Conservation (phyloP, 1,140 invertebrate genomes). For the Dinothrombium tinctorium region DNA sequence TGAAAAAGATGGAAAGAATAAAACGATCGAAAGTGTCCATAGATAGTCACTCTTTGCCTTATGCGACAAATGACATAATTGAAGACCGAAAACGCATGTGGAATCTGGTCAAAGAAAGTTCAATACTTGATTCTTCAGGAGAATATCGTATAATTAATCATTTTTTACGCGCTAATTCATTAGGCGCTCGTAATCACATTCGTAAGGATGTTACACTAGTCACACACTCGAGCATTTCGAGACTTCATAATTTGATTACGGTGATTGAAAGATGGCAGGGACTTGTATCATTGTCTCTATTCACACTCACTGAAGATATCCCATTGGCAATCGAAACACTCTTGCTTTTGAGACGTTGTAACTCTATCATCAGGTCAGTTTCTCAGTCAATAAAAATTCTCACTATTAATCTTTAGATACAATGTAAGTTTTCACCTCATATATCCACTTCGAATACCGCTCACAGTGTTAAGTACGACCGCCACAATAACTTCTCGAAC, state of each 20-base stretch:
- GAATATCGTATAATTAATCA: slow-evolving; percentile 22
- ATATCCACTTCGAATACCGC: slow-evolving; percentile 9
- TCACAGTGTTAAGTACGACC: slow-evolving; percentile 1
- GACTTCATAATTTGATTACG: slow-evolving; percentile 22
- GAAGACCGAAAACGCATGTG: slow-evolving; percentile 13
- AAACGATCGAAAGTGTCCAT: too few species aligned
- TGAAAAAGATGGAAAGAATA: too few species aligned
- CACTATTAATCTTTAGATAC: slow-evolving; percentile 24
- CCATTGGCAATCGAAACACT: slow-evolving; percentile 22
- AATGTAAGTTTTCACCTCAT: slow-evolving; percentile 27
- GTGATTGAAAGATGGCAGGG: slow-evolving; percentile 20
- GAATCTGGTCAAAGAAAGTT: slow-evolving; percentile 19
- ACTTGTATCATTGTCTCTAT: slow-evolving; percentile 29
- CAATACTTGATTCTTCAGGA: slow-evolving; percentile 24
- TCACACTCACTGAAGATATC: slow-evolving; percentile 23
- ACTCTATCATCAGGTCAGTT: slow-evolving; percentile 20
- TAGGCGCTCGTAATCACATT: slow-evolving; percentile 9
- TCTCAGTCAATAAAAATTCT: too few species aligned
- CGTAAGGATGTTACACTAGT: slow-evolving; percentile 22
- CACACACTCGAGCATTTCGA: slow-evolving; percentile 25
- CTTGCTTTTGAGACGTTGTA: slow-evolving; percentile 22
- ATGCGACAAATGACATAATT: slow-evolving; percentile 11
- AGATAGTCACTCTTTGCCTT: too few species aligned
- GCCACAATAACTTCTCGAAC: slow-evolving; percentile 1
- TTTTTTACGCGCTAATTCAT: slow-evolving; percentile 16